Percentiles rank a stretch among this genome's conserved stretches.
Conservation (phyloP, 1,140 invertebrate species). For the Asobara japonica region DNA sequence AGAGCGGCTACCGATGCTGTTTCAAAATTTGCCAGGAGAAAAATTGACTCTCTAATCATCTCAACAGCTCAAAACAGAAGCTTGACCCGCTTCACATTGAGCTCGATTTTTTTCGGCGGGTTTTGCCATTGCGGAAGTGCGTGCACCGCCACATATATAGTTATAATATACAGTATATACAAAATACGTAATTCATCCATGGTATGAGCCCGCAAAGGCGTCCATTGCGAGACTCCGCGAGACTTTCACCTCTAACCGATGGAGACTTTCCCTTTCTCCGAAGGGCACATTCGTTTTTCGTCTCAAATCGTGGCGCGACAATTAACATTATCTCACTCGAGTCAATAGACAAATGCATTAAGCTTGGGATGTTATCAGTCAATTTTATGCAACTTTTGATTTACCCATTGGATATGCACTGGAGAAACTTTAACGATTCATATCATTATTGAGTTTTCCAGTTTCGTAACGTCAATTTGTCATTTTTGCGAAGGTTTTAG, state of each 20-base stretch:
- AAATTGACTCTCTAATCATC: too few relatives aligned
- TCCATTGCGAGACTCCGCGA: not conserved
- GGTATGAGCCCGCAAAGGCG: not conserved
- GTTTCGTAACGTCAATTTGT: not conserved
- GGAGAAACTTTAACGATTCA: not conserved
- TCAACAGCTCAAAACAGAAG: too few relatives aligned
- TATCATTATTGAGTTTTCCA: not conserved
- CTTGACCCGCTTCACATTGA: too few relatives aligned
- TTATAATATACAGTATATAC: too few relatives aligned
- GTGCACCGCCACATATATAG: too few relatives aligned
- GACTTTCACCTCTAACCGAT: slow-evolving; percentile 17
- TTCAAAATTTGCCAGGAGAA: too few relatives aligned
- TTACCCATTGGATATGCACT: not conserved
- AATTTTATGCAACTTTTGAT: not conserved
- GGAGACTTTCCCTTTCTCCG: slow-evolving; percentile 29
- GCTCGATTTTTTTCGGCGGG: too few relatives aligned
- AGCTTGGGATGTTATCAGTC: not conserved
- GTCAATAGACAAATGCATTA: not conserved
- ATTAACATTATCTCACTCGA: not conserved
- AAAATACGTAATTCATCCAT: not conserved
- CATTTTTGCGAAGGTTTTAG: not conserved
- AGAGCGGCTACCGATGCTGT: too few relatives aligned
- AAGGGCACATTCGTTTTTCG: slow-evolving; percentile 17
- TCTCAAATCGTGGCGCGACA: not conserved
- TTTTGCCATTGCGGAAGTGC: slow-evolving; percentile 15